Base-by-base conservation (phyloP, 2,797 vertebrate genomes). In the Sphenodon punctatus region DNA sequence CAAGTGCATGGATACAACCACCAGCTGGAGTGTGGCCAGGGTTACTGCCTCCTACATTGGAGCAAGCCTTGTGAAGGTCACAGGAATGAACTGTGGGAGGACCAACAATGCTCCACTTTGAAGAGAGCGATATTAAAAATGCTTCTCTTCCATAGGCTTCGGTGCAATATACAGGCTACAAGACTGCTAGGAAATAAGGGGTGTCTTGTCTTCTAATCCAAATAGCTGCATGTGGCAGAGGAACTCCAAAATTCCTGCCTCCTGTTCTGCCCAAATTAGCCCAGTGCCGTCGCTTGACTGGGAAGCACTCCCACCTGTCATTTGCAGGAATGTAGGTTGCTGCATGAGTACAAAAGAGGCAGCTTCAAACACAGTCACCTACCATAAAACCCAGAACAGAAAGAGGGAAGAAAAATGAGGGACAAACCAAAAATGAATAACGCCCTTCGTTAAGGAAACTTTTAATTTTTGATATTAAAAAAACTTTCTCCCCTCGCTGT, bases 31-130 rank as follows among this genome's bases (percentile, higher is more conserved):
- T 61, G 51, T 15, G 2, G 34, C 45, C 53, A n/a, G n/a, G 41
- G 42, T 17, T 69, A n/a, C 82, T 82, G 72, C 69, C 85, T 66
- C 70, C 81, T 67, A 36, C 75, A n/a, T n/a, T n/a, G n/a, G 55
- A 34, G 51, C 80, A 64, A 78, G 8, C 20, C 5, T 22, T 34
- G 23, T 41, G 25, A 15, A 81, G 34, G 45, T 20, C 43, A 32
- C 63, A 45, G 7, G 10, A 30, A 36, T 49, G 25, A 49, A 49
- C 23, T 49, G 20, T 22, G 23, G 49, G 49, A 15, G 13, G 25
- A 14, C 23, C 48, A 25, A 49, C 23, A 25, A n/a, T 49, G 25
- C 25, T 49, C n/a, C n/a, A n/a, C 48, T 49, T 25, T n/a, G 23
- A n/a, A n/a, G 23, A 49, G 48, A 49, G n/a, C 2, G 7, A 48